These are phyloP conservation scores for Pseudoips prasinana DNA, from an alignment of 2,888 invertebrate genomes.

Conservation along the genomic window DNA sequence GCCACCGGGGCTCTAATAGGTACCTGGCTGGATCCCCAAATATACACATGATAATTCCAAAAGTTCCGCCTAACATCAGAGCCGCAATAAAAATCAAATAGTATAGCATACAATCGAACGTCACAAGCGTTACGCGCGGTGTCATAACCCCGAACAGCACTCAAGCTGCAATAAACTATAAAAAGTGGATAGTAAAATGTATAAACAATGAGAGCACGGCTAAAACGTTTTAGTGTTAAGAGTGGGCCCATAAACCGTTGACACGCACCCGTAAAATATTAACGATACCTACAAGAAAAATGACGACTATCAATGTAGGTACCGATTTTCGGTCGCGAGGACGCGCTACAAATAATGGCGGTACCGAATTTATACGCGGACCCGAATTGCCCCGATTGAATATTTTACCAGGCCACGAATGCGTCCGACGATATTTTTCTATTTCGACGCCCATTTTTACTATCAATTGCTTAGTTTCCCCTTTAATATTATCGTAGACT, in stretches of 20 bases:
- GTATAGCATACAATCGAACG: conserved; percentile 63
- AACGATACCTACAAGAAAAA: conserved; percentile 80
- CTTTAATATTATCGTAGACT: conserved; percentile 72
- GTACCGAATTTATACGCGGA: conserved; percentile 77
- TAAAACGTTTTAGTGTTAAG: conserved; percentile 81
- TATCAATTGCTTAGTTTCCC: conserved; percentile 79
- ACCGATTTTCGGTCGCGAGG: conserved; percentile 78
- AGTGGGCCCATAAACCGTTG: conserved; percentile 79
- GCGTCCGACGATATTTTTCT: conserved; percentile 78
- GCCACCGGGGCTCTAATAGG: conserved; percentile 27
- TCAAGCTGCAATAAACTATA: conserved; percentile 74
- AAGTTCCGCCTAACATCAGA: conserved; percentile 52
- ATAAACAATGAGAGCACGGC: conserved; percentile 79
- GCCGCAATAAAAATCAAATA: conserved; percentile 66
- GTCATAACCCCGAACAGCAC: conserved; percentile 66
- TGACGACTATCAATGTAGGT: conserved; percentile 78
- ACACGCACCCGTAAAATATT: conserved; percentile 81
- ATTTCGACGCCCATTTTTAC: conserved; percentile 78
- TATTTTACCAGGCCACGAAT: conserved; percentile 80
- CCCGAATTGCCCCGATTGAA: conserved; percentile 80
- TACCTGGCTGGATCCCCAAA: conserved; percentile 34
- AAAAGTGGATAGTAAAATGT: conserved; percentile 79
- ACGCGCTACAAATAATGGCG: conserved; percentile 78
- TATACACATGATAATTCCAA: conserved; percentile 45
- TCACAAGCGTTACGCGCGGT: conserved; percentile 59